A percentile compares a stretch with the other conserved stretches of the same genome.
These are phyloP conservation scores for Leptinotarsa tumamoca DNA, from an alignment of 2,888 invertebrate species.

Conservation along the genomic window DNA sequence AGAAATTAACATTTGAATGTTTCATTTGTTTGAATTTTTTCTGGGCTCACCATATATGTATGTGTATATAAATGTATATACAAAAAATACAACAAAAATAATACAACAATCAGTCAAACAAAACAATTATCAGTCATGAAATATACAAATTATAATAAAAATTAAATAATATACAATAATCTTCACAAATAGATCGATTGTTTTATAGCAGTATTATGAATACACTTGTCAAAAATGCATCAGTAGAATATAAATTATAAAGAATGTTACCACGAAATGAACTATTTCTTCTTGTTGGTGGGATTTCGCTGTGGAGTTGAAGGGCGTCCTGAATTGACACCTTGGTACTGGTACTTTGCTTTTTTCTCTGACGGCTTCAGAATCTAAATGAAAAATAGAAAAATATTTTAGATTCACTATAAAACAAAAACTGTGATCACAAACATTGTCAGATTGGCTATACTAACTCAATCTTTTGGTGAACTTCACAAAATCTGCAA, in stretches of 20 bases:
- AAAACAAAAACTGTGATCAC: too few species aligned
- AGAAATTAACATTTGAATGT: too few species aligned
- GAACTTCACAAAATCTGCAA: too few species aligned
- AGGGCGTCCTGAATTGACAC: constrained; percentile 87
- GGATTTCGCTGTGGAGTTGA: constrained; percentile 83
- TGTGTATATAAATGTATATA: constrained; percentile 4
- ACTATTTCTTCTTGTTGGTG: constrained; percentile 77
- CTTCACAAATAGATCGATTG: constrained; percentile 53
- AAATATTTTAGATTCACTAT: too few species aligned
- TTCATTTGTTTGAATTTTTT: too few species aligned
- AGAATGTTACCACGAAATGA: constrained; percentile 34
- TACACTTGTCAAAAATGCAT: constrained; percentile 49
- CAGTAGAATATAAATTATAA: constrained; percentile 44
- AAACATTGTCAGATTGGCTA: too few species aligned
- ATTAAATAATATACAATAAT: constrained; percentile 55
- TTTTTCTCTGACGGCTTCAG: constrained; percentile 99
- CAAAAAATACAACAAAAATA: constrained; percentile 22
- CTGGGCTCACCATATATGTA: background rate
- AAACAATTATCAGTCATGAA: constrained; percentile 40
- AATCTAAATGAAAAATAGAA: constrained; percentile 74
- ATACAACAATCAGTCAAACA: constrained; percentile 33
- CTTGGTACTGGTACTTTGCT: constrained; percentile 97
- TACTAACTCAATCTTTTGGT: too few species aligned
- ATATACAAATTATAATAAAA: constrained; percentile 50
- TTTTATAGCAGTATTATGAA: constrained; percentile 50